phyloP scores from a whole-genome alignment of 2,113 vertebrate genomes.

The Clupea harengus region DNA sequence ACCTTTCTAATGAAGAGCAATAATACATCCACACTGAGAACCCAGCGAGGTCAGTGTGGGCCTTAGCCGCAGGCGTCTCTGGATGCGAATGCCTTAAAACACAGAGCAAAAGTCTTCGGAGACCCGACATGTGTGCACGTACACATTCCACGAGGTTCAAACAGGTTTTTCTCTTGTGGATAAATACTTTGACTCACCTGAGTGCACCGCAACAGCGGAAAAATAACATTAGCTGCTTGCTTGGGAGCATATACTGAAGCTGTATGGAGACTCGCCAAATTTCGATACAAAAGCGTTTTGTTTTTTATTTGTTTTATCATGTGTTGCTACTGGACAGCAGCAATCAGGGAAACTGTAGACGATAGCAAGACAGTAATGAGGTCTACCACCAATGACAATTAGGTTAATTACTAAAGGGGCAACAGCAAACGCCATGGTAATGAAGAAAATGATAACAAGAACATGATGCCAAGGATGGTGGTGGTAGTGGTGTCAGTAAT shows the following conservation, averaged over 20 bases:
- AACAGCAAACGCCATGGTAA: not conserved
- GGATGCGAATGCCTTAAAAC: constrained; percentile 19
- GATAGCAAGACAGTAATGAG: not conserved
- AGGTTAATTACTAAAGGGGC: not conserved
- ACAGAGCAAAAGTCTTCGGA: constrained; percentile 22
- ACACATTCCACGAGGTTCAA: not conserved
- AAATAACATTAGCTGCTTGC: not conserved
- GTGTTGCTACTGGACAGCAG: not conserved
- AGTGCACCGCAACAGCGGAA: not conserved
- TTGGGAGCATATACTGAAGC: not conserved
- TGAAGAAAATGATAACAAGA: not conserved
- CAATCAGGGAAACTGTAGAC: not conserved
- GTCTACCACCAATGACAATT: not conserved
- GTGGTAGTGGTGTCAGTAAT: not conserved
- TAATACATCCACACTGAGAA: constrained; percentile 33
- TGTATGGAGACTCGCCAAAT: not conserved
- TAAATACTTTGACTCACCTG: not conserved
- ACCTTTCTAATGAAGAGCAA: constrained; percentile 40
- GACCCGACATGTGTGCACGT: not conserved
- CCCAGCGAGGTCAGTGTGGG: constrained; percentile 36
- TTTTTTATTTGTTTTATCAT: not conserved
- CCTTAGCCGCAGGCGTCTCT: constrained; percentile 43
- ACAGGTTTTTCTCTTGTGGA: not conserved
- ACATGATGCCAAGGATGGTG: not conserved
- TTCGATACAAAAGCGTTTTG: not conserved